Base-by-base conservation (phyloP, 2,888 invertebrate species). In the Rotaria magnacalcarata region DNA sequence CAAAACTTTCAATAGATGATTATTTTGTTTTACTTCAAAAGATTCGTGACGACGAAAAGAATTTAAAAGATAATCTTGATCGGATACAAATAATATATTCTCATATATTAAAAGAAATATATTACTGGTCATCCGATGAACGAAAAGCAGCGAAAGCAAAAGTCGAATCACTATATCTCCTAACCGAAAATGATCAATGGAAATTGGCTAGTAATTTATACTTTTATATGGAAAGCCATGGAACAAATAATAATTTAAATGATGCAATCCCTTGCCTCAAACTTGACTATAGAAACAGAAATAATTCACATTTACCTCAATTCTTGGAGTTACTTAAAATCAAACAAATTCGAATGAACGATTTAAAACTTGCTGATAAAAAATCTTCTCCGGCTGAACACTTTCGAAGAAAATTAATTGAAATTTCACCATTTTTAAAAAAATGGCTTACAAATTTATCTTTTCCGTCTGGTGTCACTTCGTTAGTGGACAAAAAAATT, bases 181-280 rank as follows among this genome's bases (percentile, higher is more conserved):
- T 80, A 43, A 80, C 80, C 0, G 80, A 80, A 47, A 80, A 80
- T 80, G n/a, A 41, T 24, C 80, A 80, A 47, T 80, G 80, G 80
- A n/a, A 80, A 47, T 80, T 80, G 7, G 0, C 47, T 11, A 47
- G 47, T 24, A 47, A 43, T 11, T 24, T 80, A 43, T 80, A n/a
- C 47, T 2, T 80, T 10, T 80, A 80, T 80, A 47, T 80, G 80
- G 80, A 80, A 47, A 14, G n/a, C n/a, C n/a, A 24, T 47, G 1
- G 24, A 24, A n/a, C 21, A 47, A 80, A 80, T 16, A 80, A 14
- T 47, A 34, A 4, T 24, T 80, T 80, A n/a, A 80, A 80, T 47
- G 47, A 80, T 47, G 47, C 80, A 41, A 80, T 80, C 10, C 80
- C 80, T 14, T 80, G 80, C 47, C 24, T 80, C 5, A 43, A 80